Conservation (phyloP, 1,140 invertebrate genomes). For the Neodiprion lecontei region DNA sequence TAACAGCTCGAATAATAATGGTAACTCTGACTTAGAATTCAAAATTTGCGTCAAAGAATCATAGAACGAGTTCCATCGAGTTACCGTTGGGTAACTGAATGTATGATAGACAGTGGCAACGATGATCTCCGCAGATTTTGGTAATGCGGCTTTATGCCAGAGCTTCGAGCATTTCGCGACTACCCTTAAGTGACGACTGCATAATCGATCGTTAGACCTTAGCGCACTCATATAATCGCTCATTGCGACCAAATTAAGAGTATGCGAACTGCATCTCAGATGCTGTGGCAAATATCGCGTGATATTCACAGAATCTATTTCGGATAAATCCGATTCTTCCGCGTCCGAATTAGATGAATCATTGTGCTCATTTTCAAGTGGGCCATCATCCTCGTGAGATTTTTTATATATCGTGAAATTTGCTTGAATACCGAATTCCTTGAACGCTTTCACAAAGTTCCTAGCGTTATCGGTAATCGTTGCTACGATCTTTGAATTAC, state of each 20-base stretch:
- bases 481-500: slow-evolving; percentile 29
- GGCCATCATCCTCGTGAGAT: slow-evolving; percentile 14
- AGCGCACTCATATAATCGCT: not conserved
- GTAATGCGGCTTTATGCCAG: slow-evolving; percentile 13
- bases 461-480: slow-evolving; percentile 36
- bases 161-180: slow-evolving; percentile 11
- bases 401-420: slow-evolving; percentile 10
- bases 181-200: slow-evolving; percentile 2
- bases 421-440: slow-evolving; percentile 15
- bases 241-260: slow-evolving; percentile 12
- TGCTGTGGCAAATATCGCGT: slow-evolving; percentile 12
- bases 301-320: slow-evolving; percentile 3
- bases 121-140: slow-evolving; percentile 17
- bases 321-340: not conserved
- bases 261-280: slow-evolving; percentile 11
- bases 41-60: slow-evolving; percentile 14
- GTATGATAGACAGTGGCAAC: slow-evolving; percentile 9
- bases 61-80: slow-evolving; percentile 15
- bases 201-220: not conserved
- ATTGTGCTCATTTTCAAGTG: not conserved
- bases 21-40: not conserved
- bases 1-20: too few relatives aligned
- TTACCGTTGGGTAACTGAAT: slow-evolving; percentile 14
- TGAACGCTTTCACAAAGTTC: slow-evolving; percentile 37
- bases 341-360: too few relatives aligned